phyloP scores from a whole-genome alignment of 1,140 invertebrate species.

The Ruditapes philippinarum region DNA sequence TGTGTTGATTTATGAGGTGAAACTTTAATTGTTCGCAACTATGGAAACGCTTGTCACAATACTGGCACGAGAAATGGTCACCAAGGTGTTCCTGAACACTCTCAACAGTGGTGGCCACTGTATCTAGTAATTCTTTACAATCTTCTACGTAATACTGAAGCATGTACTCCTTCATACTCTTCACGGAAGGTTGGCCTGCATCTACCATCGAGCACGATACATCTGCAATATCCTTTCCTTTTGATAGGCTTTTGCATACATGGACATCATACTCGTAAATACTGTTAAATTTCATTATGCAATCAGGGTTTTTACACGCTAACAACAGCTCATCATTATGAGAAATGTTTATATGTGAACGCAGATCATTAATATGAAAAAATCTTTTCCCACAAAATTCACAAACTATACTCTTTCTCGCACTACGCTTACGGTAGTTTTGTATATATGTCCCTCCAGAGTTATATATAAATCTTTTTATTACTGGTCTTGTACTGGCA shows the following conservation, averaged over 20 bases:
- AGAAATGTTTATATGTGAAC: not conserved
- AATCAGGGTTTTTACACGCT: not conserved
- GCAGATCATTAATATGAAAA: not conserved
- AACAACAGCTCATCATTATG: not conserved
- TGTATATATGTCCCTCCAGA: too few species aligned
- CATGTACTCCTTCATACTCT: not conserved
- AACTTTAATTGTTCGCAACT: not conserved
- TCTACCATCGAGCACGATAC: not conserved
- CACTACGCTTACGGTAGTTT: too few species aligned
- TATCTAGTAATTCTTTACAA: not conserved
- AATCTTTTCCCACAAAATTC: slow-evolving; percentile 26
- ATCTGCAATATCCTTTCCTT: not conserved
- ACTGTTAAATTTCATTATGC: not conserved
- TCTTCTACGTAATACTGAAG: not conserved
- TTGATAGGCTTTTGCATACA: not conserved
- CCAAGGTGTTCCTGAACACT: not conserved
- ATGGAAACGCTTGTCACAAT: not conserved
- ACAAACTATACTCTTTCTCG: not conserved
- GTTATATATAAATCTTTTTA: not conserved
- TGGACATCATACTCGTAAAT: not conserved
- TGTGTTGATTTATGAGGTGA: not conserved
- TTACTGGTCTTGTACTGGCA: not conserved
- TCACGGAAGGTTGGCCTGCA: not conserved
- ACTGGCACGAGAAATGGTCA: not conserved
- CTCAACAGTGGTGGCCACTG: not conserved